Evolutionary conservation across 1,140 invertebrate genomes (phyloP).

Genomic region (Philotrypesis tridentata): DNA sequence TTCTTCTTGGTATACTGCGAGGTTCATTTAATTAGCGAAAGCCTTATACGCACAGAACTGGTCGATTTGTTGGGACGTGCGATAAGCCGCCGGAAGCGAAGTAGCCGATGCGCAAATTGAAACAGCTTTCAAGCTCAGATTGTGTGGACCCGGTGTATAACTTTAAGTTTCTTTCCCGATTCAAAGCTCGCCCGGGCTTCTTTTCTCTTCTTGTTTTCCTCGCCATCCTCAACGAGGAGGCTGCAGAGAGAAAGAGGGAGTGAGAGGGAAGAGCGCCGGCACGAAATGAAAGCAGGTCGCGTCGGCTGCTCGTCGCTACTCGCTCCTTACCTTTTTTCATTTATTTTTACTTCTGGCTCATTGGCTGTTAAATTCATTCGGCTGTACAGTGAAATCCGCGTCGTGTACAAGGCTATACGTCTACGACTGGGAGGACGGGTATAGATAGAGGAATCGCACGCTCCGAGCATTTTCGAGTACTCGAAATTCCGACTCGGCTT

Average conservation of each 20-base stretch:
- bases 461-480: background rate
- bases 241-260: too few relatives aligned
- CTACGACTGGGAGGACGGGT: background rate
- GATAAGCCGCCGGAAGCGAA: background rate
- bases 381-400: slow-evolving; percentile 7
- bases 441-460: background rate
- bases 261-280: background rate
- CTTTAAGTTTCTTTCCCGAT: background rate
- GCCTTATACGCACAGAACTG: background rate
- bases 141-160: background rate
- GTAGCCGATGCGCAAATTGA: background rate
- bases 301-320: too few relatives aligned
- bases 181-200: background rate
- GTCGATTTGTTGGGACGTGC: background rate
- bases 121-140: background rate
- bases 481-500: background rate
- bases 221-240: background rate
- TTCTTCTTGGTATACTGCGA: background rate
- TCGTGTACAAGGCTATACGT: background rate
- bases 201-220: background rate
- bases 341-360: slow-evolving; percentile 15
- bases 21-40: background rate
- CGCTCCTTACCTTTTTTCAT: background rate
- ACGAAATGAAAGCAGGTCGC: background rate
- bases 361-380: slow-evolving; percentile 4